These are phyloP conservation scores for Rhinoderma darwinii DNA, from an alignment of 2,113 vertebrate genomes.

Conservation along the genomic window DNA sequence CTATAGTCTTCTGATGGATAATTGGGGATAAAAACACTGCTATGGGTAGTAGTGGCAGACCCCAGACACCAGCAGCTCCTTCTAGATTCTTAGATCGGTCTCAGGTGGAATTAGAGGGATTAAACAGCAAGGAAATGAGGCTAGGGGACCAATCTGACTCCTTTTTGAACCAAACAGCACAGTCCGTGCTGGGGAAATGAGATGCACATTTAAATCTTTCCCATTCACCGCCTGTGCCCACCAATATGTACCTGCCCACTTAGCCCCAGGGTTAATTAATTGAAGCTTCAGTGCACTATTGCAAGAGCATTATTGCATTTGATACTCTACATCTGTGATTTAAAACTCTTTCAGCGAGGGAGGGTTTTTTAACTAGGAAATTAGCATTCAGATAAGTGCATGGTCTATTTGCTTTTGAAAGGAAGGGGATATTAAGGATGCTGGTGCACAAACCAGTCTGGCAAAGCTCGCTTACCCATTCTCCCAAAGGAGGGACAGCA, in stretches of 20 bases:
- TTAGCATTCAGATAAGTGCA: conserved; percentile 99
- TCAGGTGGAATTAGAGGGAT: conserved; percentile 89
- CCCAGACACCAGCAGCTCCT: conserved; percentile 83
- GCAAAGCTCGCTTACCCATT: conserved; percentile 70
- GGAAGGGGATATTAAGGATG: conserved; percentile 87
- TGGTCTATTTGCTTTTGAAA: conserved; percentile 86
- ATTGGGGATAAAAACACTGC: conserved; percentile 55
- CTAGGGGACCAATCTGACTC: conserved; percentile 91
- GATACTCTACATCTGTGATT: conserved; percentile 96
- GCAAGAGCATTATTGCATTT: conserved; percentile 88
- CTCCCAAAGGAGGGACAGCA: conserved; percentile 63
- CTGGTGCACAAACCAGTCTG: conserved; percentile 79
- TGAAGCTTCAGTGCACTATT: conserved; percentile 87
- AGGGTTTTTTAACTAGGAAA: conserved; percentile 95
- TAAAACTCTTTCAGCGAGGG: conserved; percentile 88
- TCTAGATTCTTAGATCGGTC: conserved; percentile 81
- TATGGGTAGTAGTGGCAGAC: conserved; percentile 75
- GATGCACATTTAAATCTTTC: conserved; percentile 98
- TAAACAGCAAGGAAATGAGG: conserved; percentile 87
- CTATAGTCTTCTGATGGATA: conserved; percentile 1
- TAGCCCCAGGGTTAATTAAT: conserved; percentile 95
- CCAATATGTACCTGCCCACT: conserved; percentile 85
- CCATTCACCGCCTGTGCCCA: conserved; percentile 90
- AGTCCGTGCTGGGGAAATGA: conserved; percentile 92
- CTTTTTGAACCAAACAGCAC: conserved; percentile 85